Evolutionary conservation across 2,113 vertebrate species (phyloP), one percentile per base, ranked within the genome.

Genomic region (Edolisoma coerulescens): DNA sequence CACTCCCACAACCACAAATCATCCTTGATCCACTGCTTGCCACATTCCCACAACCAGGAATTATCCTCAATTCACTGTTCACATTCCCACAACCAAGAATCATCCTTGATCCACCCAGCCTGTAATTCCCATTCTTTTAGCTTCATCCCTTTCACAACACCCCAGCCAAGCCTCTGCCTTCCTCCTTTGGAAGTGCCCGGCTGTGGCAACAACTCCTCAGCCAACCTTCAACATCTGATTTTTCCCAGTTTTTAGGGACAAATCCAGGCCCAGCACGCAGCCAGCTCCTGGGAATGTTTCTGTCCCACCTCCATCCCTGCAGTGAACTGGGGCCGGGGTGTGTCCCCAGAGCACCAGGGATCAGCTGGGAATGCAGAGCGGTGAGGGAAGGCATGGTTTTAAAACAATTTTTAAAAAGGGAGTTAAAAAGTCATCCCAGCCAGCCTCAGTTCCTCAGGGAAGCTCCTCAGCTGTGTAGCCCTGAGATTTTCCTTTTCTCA

Each of bases 391-490:
- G 35, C 13, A 73, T 1, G 24, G 49, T 42, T 39, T 54, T 7
- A 24, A 50, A 59, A 45, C 33, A 88, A 73, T 53, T 33, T 13
- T 14, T n/a, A n/a, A 32, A n/a, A 44, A 42, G 7, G 8, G 41
- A 57, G 50, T 32, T 71, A 42, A 64, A 56, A 73, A 73, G 76
- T 49, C 35, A 35, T 28, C 49, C 39, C 8, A 6, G 35, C 21
- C 57, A 93, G 63, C 22, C 24, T 44, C 1, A 3, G 9, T 4
- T 1, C 1, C n/a, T 35, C 23, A 23, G 5, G 20, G 85, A 81
- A 74, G 17, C 53, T 41, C 42, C 9, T 3, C 24, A 56, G 74
- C 35, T 1, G 1, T 1, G 0, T 3, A 57, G 8, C 1, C 2
- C 41, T 26, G 50, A 28, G 73, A 26, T 91, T 64, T 50, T 64